Conservation (phyloP, 2,888 invertebrate species). For the Lumbricus terrestris region DNA sequence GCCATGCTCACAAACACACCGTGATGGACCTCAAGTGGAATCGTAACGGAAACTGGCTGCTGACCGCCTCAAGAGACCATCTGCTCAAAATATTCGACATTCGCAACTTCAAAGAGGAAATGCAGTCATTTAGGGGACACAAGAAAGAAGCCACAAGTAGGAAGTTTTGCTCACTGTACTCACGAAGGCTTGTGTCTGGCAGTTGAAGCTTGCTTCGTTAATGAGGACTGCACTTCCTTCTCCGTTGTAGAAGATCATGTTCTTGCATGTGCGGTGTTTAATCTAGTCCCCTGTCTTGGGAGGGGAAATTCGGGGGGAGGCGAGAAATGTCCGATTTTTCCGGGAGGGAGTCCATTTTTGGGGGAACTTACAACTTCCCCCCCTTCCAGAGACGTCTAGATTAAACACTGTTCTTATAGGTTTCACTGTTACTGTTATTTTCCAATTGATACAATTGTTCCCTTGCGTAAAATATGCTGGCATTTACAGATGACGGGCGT, state of each 20-base stretch:
- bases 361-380: too few species aligned
- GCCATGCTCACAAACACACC: slow-evolving; percentile 97
- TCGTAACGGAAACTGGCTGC: slow-evolving; percentile 96
- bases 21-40: slow-evolving; percentile 99
- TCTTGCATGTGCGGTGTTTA: too few species aligned
- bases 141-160: slow-evolving; percentile 85
- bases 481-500: too few species aligned
- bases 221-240: neutral
- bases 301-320: too few species aligned
- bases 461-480: too few species aligned
- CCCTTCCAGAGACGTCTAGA: too few species aligned
- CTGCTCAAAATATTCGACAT: slow-evolving; percentile 95
- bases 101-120: slow-evolving; percentile 88
- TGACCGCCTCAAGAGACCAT: slow-evolving; percentile 97
- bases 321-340: too few species aligned
- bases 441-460: too few species aligned
- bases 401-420: too few species aligned
- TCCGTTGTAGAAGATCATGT: neutral
- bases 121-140: slow-evolving; percentile 96
- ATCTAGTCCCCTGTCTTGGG: too few species aligned
- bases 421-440: too few species aligned
- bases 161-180: neutral
- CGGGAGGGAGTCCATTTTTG: too few species aligned
- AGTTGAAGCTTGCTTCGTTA: neutral
- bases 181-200: neutral